Evolutionary conservation across 2,888 invertebrate species (phyloP).

Genomic region (Athalia circularis): DNA sequence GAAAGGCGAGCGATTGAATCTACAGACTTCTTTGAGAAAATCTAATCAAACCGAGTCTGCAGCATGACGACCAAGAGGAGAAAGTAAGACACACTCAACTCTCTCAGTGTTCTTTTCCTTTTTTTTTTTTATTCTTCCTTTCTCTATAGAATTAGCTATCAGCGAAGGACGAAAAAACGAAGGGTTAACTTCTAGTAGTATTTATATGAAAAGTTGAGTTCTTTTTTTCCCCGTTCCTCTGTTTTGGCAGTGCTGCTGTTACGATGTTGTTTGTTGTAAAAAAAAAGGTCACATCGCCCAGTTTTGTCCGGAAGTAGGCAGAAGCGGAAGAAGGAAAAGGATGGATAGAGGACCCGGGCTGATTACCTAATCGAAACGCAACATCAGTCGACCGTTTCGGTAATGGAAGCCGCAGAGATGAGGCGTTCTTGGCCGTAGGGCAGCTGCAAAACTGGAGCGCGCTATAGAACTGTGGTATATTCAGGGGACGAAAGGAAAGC

Average conservation of each 20-base stretch:
- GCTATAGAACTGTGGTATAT: neutral
- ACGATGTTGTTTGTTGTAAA: neutral
- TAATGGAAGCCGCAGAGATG: conserved; percentile 8
- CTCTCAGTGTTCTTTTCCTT: no score
- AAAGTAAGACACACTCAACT: conserved; percentile 1
- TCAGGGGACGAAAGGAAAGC: conserved; percentile 25
- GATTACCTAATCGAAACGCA: conserved; percentile 35
- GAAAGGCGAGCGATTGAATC: conserved; percentile 18
- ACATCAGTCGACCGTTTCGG: conserved; percentile 26
- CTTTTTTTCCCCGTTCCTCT: neutral
- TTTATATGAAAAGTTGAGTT: conserved; percentile 31
- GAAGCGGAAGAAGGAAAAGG: neutral
- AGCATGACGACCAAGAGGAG: neutral
- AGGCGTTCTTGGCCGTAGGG: conserved; percentile 4
- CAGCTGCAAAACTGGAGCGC: neutral
- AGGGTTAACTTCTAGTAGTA: neutral
- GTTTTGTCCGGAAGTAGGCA: neutral
- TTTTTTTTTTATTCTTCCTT: no score
- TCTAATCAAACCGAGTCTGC: conserved; percentile 25
- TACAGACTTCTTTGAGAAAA: conserved; percentile 6
- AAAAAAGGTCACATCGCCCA: conserved; percentile 7
- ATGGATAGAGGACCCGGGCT: neutral
- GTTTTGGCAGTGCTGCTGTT: neutral
- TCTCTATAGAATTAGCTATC: conserved; percentile 6
- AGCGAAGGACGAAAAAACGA: neutral